These are phyloP conservation scores for Agonopterix arenella DNA, from an alignment of 2,888 invertebrate genomes.

Conservation along the genomic window DNA sequence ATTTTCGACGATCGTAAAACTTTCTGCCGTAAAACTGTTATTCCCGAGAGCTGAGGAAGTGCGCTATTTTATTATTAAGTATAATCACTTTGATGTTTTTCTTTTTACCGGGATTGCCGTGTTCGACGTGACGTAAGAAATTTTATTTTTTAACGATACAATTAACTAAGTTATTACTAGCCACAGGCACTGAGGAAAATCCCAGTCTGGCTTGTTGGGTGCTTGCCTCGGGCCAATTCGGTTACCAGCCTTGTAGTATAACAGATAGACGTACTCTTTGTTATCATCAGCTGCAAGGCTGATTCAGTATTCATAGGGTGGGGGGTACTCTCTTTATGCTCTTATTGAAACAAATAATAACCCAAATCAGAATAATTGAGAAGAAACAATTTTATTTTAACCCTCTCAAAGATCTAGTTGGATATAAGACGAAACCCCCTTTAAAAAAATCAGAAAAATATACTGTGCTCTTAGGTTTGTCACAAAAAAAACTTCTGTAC, in stretches of 20 bases:
- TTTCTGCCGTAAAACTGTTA: slow-evolving; percentile 9
- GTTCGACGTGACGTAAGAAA: slow-evolving; percentile 4
- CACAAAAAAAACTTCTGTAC: no score
- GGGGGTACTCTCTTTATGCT: no score
- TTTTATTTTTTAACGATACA: slow-evolving; percentile 13
- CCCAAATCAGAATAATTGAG: no score
- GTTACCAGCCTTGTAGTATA: background rate
- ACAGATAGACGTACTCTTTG: no score
- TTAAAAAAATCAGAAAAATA: no score
- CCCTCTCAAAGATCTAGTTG: no score
- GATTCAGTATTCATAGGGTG: no score
- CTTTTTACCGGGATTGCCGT: slow-evolving; percentile 1
- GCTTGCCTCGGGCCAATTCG: slow-evolving; percentile 10
- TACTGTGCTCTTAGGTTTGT: no score
- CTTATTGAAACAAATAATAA: no score
- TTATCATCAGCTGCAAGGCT: no score
- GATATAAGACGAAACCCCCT: no score
- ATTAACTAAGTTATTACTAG: slow-evolving; percentile 15
- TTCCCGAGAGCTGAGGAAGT: background rate
- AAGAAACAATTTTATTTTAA: no score
- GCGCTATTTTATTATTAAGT: slow-evolving; percentile 4
- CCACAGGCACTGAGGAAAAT: background rate
- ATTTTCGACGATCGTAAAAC: slow-evolving; percentile 19
- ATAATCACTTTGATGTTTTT: slow-evolving; percentile 8
- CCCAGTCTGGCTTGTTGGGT: background rate